phyloP scores from a whole-genome alignment of 1,140 invertebrate species.

The Sitodiplosis mosellana region DNA sequence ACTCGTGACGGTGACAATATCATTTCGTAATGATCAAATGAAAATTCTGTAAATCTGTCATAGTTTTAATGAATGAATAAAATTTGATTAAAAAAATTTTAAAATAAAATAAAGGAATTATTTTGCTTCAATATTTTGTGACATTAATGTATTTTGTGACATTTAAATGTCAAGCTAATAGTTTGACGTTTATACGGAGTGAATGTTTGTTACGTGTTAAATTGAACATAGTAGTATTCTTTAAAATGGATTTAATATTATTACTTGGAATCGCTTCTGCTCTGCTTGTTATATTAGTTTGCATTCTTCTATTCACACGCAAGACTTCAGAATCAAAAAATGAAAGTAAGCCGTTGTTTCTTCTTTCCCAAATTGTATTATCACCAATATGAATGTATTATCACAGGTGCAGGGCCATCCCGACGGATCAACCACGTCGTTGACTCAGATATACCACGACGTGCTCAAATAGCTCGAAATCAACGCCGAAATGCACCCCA shows the following conservation, averaged over 20 bases:
- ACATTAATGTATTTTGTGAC: no score
- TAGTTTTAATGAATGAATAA: no score
- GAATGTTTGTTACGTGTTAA: background rate
- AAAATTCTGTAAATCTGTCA: no score
- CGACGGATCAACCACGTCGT: background rate
- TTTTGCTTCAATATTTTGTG: no score
- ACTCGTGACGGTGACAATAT: background rate
- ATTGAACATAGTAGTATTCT: background rate
- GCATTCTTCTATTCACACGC: background rate
- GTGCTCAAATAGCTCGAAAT: slow-evolving; percentile 39
- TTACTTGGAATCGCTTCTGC: slow-evolving; percentile 26
- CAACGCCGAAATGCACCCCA: slow-evolving; percentile 26
- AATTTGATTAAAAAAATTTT: no score
- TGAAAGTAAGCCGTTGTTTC: background rate
- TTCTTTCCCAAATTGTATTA: background rate
- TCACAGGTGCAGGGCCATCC: background rate
- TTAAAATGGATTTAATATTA: slow-evolving; percentile 29
- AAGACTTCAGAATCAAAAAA: background rate
- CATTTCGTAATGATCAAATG: background rate
- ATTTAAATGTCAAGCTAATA: no score
- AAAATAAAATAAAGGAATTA: no score
- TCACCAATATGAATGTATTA: background rate
- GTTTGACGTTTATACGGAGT: no score
- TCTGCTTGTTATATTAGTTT: slow-evolving; percentile 11
- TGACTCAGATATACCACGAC: slow-evolving; percentile 19